These are phyloP conservation scores for Pteropus rufus DNA, from an alignment of 2,797 vertebrate species.

Conservation along the genomic window DNA sequence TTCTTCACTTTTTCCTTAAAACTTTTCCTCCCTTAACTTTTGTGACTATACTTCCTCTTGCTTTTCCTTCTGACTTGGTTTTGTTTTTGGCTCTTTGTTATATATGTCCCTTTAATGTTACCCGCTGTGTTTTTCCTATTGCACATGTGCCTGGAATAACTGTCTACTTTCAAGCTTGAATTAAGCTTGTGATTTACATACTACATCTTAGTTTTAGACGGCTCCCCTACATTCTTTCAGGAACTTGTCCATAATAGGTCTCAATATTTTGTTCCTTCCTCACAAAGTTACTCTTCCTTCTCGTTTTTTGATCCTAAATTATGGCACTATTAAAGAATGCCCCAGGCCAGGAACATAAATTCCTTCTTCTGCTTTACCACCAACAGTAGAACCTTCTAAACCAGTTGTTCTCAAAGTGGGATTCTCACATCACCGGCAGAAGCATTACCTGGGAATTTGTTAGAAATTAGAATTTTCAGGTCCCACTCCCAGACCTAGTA, in stretches of 20 bases:
- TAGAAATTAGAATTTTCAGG: neutral
- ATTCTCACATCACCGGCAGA: neutral
- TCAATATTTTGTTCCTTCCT: neutral
- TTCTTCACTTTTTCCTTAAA: neutral
- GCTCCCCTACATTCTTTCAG: neutral
- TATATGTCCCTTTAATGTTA: neutral
- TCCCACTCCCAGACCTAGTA: neutral
- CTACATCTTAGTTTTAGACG: neutral
- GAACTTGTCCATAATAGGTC: neutral
- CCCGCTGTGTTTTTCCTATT: neutral
- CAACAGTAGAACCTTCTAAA: neutral
- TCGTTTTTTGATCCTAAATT: neutral
- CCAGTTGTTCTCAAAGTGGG: neutral
- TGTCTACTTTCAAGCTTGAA: neutral
- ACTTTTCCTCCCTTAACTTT: neutral
- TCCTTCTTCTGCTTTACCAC: neutral
- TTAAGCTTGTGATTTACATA: neutral
- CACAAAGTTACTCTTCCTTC: neutral
- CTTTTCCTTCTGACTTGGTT: neutral
- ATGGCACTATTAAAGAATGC: neutral
- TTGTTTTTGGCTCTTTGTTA: neutral
- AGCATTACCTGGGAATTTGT: neutral
- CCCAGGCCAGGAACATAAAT: neutral
- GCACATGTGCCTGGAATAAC: neutral
- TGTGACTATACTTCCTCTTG: neutral